Percentiles rank a stretch among this genome's conserved stretches.
Conservation (phyloP, 2,113 vertebrate genomes). For the Ornithorhynchus anatinus region DNA sequence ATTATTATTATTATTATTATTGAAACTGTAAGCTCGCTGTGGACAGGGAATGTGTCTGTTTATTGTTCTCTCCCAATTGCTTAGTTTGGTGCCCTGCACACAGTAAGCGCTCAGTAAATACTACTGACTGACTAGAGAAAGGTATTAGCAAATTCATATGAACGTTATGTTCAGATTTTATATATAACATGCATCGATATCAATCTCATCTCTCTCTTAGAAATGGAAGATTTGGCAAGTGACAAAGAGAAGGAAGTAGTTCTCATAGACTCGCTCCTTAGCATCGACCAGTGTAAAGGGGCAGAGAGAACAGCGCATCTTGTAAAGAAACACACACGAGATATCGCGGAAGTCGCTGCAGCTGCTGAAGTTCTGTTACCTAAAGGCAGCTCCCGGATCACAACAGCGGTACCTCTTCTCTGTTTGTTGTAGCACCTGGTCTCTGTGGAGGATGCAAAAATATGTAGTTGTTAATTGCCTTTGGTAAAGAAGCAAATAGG, state of each 20-base stretch:
- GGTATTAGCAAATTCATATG: neutral
- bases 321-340: conserved; percentile 75
- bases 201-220: conserved; percentile 55
- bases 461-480: too few relatives aligned
- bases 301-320: conserved; percentile 73
- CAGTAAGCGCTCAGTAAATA: too few relatives aligned
- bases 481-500: too few relatives aligned
- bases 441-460: neutral
- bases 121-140: too few relatives aligned
- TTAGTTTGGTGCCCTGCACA: too few relatives aligned
- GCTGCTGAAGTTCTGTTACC: conserved; percentile 86
- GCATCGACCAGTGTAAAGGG: conserved; percentile 81
- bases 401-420: conserved; percentile 74
- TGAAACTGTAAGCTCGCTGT: too few relatives aligned
- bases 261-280: conserved; percentile 87
- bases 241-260: conserved; percentile 78
- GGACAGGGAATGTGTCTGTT: too few relatives aligned
- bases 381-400: conserved; percentile 85
- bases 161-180: too few relatives aligned
- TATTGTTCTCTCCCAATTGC: too few relatives aligned
- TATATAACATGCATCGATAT: neutral
- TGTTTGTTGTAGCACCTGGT: fast-evolving
- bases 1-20: too few relatives aligned
- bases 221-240: conserved; percentile 65
- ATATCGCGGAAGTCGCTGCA: conserved; percentile 87